Evolutionary conservation across 2,888 invertebrate genomes (phyloP), one percentile per base, ranked within the genome.

Genomic region (Idaea aversata): DNA sequence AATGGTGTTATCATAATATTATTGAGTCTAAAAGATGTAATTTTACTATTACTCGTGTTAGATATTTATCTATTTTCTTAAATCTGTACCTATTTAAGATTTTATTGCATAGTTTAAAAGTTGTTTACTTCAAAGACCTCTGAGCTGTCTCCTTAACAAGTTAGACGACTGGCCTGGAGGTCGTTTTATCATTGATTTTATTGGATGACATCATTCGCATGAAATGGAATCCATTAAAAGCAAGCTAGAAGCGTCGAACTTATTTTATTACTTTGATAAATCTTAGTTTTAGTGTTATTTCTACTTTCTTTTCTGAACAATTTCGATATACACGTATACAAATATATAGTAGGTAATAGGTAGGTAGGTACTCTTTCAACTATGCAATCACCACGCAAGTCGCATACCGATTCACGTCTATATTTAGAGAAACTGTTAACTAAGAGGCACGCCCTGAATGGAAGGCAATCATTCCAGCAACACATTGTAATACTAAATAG

Each of bases 331-430:
- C 25, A 25, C 25, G 1, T 25, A 25, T 25, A 25, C 25, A 25
- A 25, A 25, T 25, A 25, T 1, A 3, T 25, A 25, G 25, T 1
- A 25, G 25, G 25, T 25, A 25, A 3, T 25, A 25, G 25, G 25
- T 25, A 2, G 25, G 47, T 47, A 47, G 47, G 47, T 36, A 36
- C 36, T 36, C 6, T 47, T 47, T 47, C 47, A 13, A 10, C 10
- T 47, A 47, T 13, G 47, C 47, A 47, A 47, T 47, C 47, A 10
- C 47, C 47, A 47, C 47, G 47, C 47, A 68, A 65, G 67, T 72
- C 80, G 83, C 87, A 87, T 88, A 85, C 86, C 80, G 78, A 84
- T 78, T 74, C 73, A 70, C 70, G 72, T 72, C 87, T 88, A 88
- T 88, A 86, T 87, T 86, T 88, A 88, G 87, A 81, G 67, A 64